Percentiles rank a stretch among this genome's conserved stretches.
phyloP scores from a whole-genome alignment of 2,888 invertebrate genomes.

The Drosophila formosana region DNA sequence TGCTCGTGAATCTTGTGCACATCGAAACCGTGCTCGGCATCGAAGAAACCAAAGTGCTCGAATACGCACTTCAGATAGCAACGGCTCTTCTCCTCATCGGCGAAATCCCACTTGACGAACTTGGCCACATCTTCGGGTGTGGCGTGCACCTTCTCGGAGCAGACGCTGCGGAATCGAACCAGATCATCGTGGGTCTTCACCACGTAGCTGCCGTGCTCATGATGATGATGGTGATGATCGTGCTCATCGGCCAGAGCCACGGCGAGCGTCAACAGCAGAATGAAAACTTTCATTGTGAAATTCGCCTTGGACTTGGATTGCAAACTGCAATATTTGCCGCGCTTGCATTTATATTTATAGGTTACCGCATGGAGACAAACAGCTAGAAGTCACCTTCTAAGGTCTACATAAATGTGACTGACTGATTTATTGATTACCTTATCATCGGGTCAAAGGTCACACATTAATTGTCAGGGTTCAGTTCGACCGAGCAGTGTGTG shows the following conservation, averaged over 20 bases:
- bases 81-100: slow-evolving; percentile 80
- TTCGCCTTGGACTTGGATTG: slow-evolving; percentile 15
- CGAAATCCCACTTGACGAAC: slow-evolving; percentile 82
- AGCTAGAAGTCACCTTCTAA: slow-evolving; percentile 41
- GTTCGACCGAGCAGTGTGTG: slow-evolving; percentile 7
- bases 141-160: slow-evolving; percentile 71
- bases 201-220: slow-evolving; percentile 65
- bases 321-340: slow-evolving; percentile 55
- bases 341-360: slow-evolving; percentile 59
- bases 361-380: slow-evolving; percentile 7
- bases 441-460: slow-evolving; percentile 44
- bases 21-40: slow-evolving; percentile 80
- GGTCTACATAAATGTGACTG: slow-evolving; percentile 44
- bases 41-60: slow-evolving; percentile 83
- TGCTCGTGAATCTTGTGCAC: slow-evolving; percentile 83
- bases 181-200: slow-evolving; percentile 83
- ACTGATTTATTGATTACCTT: slow-evolving; percentile 52
- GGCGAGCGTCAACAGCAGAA: slow-evolving; percentile 45
- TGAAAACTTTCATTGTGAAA: slow-evolving; percentile 56
- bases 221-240: slow-evolving; percentile 55
- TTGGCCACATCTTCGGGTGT: slow-evolving; percentile 78
- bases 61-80: slow-evolving; percentile 84
- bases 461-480: slow-evolving; percentile 20
- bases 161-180: slow-evolving; percentile 71
- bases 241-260: slow-evolving; percentile 58